Conservation (phyloP, 1,140 invertebrate species). For the Achroia grisella region DNA sequence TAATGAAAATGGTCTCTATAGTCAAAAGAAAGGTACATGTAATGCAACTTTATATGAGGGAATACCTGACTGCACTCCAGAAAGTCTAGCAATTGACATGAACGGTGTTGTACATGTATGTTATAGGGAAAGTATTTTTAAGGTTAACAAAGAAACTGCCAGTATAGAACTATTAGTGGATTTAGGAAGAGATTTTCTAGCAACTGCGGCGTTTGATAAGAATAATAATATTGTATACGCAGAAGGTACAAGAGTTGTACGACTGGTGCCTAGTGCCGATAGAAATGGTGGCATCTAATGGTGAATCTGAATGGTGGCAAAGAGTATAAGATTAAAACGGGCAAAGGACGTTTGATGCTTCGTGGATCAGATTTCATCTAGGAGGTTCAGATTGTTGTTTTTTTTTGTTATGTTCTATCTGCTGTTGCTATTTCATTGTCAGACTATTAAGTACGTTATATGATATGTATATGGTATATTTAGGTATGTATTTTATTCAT, state of each 20-base stretch:
- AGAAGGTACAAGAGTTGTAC: constrained; percentile 30
- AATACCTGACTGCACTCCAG: constrained; percentile 14
- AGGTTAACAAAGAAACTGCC: constrained; percentile 20
- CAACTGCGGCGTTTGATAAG: constrained; percentile 37
- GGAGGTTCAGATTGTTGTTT: too few species aligned
- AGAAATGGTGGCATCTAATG: too few species aligned
- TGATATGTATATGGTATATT: too few species aligned
- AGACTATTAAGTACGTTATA: too few species aligned
- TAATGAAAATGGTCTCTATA: constrained; percentile 41
- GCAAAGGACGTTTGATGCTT: too few species aligned
- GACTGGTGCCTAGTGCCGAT: constrained; percentile 18
- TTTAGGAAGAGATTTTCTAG: constrained; percentile 37
- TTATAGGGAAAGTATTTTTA: constrained; percentile 33
- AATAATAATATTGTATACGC: constrained; percentile 53
- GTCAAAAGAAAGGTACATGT: constrained; percentile 41
- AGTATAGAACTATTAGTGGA: constrained; percentile 31
- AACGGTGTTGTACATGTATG: constrained; percentile 39
- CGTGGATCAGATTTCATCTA: too few species aligned
- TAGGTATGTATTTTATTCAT: too few species aligned
- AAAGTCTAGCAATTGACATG: constrained; percentile 33
- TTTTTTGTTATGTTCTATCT: too few species aligned
- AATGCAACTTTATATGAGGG: constrained; percentile 27
- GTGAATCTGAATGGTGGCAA: too few species aligned
- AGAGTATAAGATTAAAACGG: too few species aligned
- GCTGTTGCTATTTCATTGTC: too few species aligned